These are phyloP conservation scores for Parazoanthus atlanticus DNA, from an alignment of 92 coral and sea anemone species.

Conservation along the genomic window DNA sequence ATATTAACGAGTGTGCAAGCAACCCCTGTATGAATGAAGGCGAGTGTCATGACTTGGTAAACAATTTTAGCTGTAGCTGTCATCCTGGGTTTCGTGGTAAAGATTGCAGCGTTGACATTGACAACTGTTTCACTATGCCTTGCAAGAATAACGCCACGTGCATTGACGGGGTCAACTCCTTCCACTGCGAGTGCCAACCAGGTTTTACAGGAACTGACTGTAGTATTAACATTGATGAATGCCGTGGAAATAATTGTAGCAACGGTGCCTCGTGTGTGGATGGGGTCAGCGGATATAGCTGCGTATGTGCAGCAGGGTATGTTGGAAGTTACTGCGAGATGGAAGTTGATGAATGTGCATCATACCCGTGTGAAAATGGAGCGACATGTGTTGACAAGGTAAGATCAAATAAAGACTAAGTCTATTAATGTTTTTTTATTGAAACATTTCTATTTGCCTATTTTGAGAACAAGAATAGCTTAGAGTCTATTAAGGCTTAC, in stretches of 20 bases:
- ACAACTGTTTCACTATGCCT: constrained; percentile 6
- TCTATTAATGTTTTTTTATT: background rate
- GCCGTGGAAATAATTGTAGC: background rate
- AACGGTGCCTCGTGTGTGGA: constrained; percentile 44
- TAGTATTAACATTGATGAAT: constrained; percentile 26
- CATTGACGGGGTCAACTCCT: constrained; percentile 14
- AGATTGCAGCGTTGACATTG: constrained; percentile 20
- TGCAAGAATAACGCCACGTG: constrained; percentile 38
- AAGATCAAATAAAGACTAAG: background rate
- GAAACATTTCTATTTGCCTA: background rate
- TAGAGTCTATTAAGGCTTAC: too few species aligned
- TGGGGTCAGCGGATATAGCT: background rate
- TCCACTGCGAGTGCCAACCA: constrained; percentile 17
- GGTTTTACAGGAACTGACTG: constrained; percentile 37
- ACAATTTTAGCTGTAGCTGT: constrained; percentile 6
- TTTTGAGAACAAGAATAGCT: background rate
- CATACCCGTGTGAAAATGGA: background rate
- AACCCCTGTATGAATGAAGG: constrained; percentile 54
- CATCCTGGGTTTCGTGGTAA: constrained; percentile 8
- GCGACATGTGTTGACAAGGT: constrained; percentile 45
- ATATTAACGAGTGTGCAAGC: constrained; percentile 44
- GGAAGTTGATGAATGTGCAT: constrained; percentile 10
- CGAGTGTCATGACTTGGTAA: constrained; percentile 3
- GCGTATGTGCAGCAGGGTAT: constrained; percentile 11
- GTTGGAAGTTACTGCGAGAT: constrained; percentile 10